These are phyloP conservation scores for Hyperopisus bebe DNA, from an alignment of 2,113 vertebrate genomes.

Conservation along the genomic window DNA sequence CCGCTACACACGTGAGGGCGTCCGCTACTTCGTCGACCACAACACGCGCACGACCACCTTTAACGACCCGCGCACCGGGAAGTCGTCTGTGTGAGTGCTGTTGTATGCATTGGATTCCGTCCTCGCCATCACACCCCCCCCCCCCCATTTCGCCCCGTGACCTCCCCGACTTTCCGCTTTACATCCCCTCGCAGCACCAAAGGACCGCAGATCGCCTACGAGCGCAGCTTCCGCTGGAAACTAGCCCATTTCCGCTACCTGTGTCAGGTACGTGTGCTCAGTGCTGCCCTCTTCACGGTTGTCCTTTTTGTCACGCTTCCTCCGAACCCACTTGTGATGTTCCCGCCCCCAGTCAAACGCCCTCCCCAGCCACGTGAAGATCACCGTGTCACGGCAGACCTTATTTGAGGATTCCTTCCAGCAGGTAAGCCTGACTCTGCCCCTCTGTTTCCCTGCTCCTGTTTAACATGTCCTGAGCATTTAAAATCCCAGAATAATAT, in stretches of 20 bases:
- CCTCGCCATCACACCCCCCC: background rate
- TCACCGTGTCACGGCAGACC: constrained; percentile 94
- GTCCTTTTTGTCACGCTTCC: background rate
- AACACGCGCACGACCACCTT: constrained; percentile 98
- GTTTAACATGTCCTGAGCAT: background rate
- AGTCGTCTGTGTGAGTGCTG: constrained; percentile 91
- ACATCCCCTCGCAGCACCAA: constrained; percentile 69
- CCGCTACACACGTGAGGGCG: constrained; percentile 91
- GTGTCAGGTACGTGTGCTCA: constrained; percentile 76
- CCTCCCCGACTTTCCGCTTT: background rate
- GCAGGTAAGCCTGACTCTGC: constrained; percentile 65
- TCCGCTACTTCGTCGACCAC: constrained; percentile 97
- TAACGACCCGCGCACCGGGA: constrained; percentile 92
- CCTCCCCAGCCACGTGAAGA: constrained; percentile 94
- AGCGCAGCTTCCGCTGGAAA: constrained; percentile 97
- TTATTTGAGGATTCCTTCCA: constrained; percentile 98
- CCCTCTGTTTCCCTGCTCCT: background rate
- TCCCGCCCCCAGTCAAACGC: constrained; percentile 80
- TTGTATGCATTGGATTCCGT: background rate
- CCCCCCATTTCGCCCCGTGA: too few species aligned
- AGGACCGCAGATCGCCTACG: constrained; percentile 95
- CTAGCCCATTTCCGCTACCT: constrained; percentile 95
- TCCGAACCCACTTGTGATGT: constrained; percentile 15
- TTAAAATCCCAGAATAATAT: background rate
- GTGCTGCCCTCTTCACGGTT: background rate